Conservation (phyloP, 2,797 vertebrate genomes). For the Ambastaia sidthimunki region DNA sequence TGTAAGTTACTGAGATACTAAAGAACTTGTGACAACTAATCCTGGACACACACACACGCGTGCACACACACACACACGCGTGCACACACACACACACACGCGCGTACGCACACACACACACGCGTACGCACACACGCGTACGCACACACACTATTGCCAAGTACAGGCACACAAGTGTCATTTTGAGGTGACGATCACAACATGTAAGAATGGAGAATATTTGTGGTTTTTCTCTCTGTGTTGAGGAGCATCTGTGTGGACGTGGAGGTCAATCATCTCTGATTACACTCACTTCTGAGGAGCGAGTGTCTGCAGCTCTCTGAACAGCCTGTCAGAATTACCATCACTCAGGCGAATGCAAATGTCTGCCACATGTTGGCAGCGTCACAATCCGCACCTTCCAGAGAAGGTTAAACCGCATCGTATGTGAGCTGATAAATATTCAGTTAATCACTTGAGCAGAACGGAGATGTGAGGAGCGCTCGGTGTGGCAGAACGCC, state of each 20-base stretch:
- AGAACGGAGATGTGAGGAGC: neutral
- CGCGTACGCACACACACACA: neutral
- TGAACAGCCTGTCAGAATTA: conserved; percentile 56
- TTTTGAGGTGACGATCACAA: conserved; percentile 30
- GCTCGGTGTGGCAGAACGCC: neutral
- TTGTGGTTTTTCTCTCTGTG: conserved; percentile 50
- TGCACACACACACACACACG: no score
- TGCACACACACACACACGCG: no score
- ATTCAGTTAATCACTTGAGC: conserved; percentile 40
- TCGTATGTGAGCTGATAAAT: conserved; percentile 41
- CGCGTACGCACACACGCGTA: neutral
- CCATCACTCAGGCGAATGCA: conserved; percentile 64
- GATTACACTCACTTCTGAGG: conserved; percentile 59
- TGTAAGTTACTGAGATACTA: no score
- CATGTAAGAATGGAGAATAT: conserved; percentile 51
- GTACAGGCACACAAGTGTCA: conserved; percentile 12
- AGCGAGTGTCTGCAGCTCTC: conserved; percentile 55
- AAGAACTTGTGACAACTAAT: no score
- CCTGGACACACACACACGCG: no score
- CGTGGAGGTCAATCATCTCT: conserved; percentile 64
- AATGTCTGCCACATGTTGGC: conserved; percentile 51
- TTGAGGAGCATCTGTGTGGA: conserved; percentile 70
- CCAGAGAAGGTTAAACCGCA: conserved; percentile 39
- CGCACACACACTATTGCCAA: neutral
- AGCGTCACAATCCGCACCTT: conserved; percentile 42